phyloP scores from a whole-genome alignment of 2,888 invertebrate species.

The Drosophila imparisetae region DNA sequence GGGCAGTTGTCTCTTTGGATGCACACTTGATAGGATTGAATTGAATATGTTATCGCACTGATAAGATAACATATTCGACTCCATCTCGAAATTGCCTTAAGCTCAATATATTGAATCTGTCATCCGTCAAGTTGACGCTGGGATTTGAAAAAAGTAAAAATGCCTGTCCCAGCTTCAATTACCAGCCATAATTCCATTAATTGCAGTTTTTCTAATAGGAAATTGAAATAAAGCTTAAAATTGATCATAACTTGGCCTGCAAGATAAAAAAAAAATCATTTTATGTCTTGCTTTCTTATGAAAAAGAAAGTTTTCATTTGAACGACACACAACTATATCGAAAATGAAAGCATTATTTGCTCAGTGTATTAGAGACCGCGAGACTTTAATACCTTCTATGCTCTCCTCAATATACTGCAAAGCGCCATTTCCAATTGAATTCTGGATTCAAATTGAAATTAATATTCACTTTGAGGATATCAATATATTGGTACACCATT shows the following conservation, averaged over 20 bases:
- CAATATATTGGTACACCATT: slow-evolving; percentile 41
- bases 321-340: background rate
- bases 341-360: background rate
- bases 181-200: background rate
- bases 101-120: background rate
- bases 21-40: background rate
- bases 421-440: slow-evolving; percentile 52
- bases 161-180: background rate
- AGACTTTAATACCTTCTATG: slow-evolving; percentile 31
- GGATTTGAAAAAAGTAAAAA: background rate
- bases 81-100: background rate
- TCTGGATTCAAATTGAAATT: slow-evolving; percentile 67
- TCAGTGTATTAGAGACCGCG: slow-evolving; percentile 7
- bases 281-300: background rate
- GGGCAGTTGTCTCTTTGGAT: background rate
- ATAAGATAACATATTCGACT: background rate
- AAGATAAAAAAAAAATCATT: background rate
- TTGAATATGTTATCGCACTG: background rate
- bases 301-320: background rate
- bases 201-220: background rate
- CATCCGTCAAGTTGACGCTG: background rate
- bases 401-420: slow-evolving; percentile 18
- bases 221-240: background rate
- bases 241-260: background rate
- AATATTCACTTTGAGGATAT: slow-evolving; percentile 68